These are phyloP conservation scores for Geophilus truncorum DNA, from an alignment of 2,888 invertebrate genomes.

Conservation along the genomic window DNA sequence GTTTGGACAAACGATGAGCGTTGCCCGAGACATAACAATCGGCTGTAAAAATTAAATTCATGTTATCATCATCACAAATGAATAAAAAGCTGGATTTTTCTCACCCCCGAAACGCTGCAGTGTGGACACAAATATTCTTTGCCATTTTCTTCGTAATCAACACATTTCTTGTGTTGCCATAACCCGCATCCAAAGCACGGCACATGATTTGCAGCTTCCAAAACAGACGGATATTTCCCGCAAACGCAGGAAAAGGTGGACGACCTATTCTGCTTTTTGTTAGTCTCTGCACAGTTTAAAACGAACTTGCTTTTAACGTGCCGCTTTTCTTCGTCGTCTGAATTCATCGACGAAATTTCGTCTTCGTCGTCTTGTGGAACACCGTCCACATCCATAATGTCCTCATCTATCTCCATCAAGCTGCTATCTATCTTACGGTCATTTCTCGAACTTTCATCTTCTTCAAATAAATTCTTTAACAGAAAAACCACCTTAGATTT, in stretches of 20 bases:
- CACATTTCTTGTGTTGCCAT: conserved; percentile 62
- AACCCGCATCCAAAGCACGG: conserved; percentile 58
- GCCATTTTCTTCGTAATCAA: conserved; percentile 51
- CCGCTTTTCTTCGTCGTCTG: too few relatives aligned
- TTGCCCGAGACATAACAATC: conserved; percentile 57
- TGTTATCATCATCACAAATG: not conserved
- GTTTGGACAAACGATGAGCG: conserved; percentile 66
- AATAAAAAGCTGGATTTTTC: conserved; percentile 34
- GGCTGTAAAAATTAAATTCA: conserved; percentile 44
- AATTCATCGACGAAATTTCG: too few relatives aligned
- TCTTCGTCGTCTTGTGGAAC: too few relatives aligned
- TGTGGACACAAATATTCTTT: conserved; percentile 59
- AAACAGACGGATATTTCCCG: not conserved
- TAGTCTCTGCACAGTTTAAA: not conserved
- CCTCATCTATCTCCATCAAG: too few relatives aligned
- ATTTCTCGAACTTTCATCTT: too few relatives aligned
- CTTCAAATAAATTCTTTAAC: too few relatives aligned
- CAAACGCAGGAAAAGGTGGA: conserved; percentile 22
- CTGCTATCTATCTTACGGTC: too few relatives aligned
- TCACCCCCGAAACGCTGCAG: conserved; percentile 56
- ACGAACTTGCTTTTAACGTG: too few relatives aligned
- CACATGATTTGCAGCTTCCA: conserved; percentile 46
- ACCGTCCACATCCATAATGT: too few relatives aligned
- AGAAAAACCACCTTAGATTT: too few relatives aligned
- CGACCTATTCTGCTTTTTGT: not conserved